Conservation (phyloP, 1,140 invertebrate species). For the Drosophila carrolli region DNA sequence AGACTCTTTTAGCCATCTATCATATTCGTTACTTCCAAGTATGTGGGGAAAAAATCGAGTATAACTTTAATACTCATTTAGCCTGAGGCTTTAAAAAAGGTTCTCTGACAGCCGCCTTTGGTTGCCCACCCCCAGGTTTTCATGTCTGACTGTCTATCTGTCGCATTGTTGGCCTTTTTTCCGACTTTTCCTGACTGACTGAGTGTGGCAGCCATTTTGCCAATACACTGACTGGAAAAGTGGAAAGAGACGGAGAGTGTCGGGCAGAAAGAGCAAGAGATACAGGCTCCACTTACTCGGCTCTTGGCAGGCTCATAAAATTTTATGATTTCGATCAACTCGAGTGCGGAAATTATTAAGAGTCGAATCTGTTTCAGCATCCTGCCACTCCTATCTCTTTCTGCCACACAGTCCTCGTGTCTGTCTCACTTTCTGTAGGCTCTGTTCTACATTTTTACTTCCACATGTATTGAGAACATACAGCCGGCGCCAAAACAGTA, state of each 20-base stretch:
- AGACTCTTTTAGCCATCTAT: constrained; percentile 37
- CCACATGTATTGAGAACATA: constrained; percentile 10
- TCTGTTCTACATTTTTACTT: constrained; percentile 25
- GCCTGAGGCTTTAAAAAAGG: constrained; percentile 69
- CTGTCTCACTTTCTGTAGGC: constrained; percentile 33
- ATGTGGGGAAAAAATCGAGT: constrained; percentile 10
- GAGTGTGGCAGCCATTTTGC: constrained; percentile 75
- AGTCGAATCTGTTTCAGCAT: constrained; percentile 82
- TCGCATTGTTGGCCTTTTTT: constrained; percentile 47
- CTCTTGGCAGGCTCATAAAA: constrained; percentile 80
- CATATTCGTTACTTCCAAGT: constrained; percentile 32
- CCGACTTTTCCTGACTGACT: constrained; percentile 41
- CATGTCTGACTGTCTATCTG: constrained; percentile 31
- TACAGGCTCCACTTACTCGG: constrained; percentile 62
- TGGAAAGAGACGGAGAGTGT: constrained; percentile 11
- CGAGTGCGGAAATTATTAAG: constrained; percentile 84
- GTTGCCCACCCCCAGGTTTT: constrained; percentile 3
- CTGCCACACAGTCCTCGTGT: constrained; percentile 13
- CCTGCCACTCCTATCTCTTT: constrained; percentile 48
- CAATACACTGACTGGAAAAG: constrained; percentile 20
- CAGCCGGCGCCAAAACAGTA: constrained; percentile 3
- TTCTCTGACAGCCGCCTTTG: constrained; percentile 29
- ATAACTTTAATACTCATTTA: constrained; percentile 68
- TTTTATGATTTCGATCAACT: constrained; percentile 84
- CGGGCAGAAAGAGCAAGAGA: constrained; percentile 8